These are phyloP conservation scores for Callitettix versicolor DNA, from an alignment of 1,140 invertebrate species.

Conservation along the genomic window DNA sequence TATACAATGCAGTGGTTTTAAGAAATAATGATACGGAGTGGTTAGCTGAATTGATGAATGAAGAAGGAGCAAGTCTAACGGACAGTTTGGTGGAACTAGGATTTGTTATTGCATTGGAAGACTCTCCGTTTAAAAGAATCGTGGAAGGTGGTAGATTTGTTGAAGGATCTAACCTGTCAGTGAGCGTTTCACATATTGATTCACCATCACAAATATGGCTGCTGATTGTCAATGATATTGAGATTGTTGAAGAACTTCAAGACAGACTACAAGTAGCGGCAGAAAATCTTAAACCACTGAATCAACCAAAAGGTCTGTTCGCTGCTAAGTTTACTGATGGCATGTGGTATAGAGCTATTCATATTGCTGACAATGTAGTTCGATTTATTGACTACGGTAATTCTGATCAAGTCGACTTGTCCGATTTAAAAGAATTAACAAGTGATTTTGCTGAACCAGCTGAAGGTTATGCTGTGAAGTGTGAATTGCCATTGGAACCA, in stretches of 20 bases:
- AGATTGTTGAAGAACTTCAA: slow-evolving; percentile 31
- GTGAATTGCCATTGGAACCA: slow-evolving; percentile 52
- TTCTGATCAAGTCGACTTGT: slow-evolving; percentile 48
- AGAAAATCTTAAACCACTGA: slow-evolving; percentile 28
- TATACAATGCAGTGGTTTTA: slow-evolving; percentile 29
- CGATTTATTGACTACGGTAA: slow-evolving; percentile 78
- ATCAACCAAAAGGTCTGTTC: slow-evolving; percentile 52
- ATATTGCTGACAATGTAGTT: slow-evolving; percentile 38
- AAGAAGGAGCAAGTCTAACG: slow-evolving; percentile 3
- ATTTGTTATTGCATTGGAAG: neutral
- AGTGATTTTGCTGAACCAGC: slow-evolving; percentile 30
- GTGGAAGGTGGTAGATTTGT: slow-evolving; percentile 21
- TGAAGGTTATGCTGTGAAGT: slow-evolving; percentile 46
- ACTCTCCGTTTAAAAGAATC: slow-evolving; percentile 7
- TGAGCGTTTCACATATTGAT: slow-evolving; percentile 29
- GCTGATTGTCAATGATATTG: slow-evolving; percentile 23
- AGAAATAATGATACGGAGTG: slow-evolving; percentile 28
- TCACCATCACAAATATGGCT: slow-evolving; percentile 33
- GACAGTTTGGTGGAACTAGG: slow-evolving; percentile 6
- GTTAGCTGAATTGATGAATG: slow-evolving; percentile 17
- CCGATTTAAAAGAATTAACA: slow-evolving; percentile 46
- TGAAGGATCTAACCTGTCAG: slow-evolving; percentile 25
- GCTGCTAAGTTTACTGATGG: slow-evolving; percentile 62
- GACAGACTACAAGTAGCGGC: slow-evolving; percentile 44
- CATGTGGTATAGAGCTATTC: slow-evolving; percentile 54